Evolutionary conservation across 2,888 invertebrate genomes (phyloP).

Genomic region (Halocaridina rubra): DNA sequence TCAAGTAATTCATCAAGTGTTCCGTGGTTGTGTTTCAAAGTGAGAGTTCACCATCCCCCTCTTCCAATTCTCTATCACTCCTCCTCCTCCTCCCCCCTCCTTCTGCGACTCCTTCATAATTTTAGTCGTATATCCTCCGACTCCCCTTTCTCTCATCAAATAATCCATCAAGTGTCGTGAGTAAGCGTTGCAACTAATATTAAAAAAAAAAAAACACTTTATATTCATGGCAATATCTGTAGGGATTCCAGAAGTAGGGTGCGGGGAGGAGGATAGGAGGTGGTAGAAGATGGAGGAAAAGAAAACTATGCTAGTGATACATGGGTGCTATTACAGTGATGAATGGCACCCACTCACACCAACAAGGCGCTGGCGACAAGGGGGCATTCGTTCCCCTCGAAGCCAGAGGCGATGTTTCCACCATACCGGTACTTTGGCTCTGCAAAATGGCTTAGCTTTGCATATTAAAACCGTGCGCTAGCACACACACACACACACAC

Average conservation of each 20-base stretch:
- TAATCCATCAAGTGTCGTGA: constrained; percentile 7
- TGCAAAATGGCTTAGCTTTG: too few relatives aligned
- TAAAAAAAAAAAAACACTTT: neutral
- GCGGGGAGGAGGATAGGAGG: too few relatives aligned
- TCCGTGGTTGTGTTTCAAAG: too few relatives aligned
- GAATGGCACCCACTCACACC: constrained; percentile 36
- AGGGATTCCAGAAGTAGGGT: constrained; percentile 13
- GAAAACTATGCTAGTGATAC: constrained; percentile 18
- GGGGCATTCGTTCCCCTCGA: constrained; percentile 17
- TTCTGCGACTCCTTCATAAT: neutral
- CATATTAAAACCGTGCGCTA: too few relatives aligned
- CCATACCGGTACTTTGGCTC: too few relatives aligned
- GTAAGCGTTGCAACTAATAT: neutral
- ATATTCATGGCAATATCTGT: constrained; percentile 34
- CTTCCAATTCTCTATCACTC: neutral
- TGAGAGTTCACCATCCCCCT: neutral
- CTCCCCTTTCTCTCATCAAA: neutral
- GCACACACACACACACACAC: too few relatives aligned
- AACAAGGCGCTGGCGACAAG: constrained; percentile 41
- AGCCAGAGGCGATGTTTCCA: too few relatives aligned
- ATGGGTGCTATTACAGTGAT: constrained; percentile 33
- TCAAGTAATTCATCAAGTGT: neutral
- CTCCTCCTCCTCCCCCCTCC: neutral
- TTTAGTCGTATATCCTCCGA: neutral
- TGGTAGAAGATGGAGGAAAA: too few relatives aligned